Conservation (phyloP, 2,113 vertebrate species). For the Tyrannus savana region DNA sequence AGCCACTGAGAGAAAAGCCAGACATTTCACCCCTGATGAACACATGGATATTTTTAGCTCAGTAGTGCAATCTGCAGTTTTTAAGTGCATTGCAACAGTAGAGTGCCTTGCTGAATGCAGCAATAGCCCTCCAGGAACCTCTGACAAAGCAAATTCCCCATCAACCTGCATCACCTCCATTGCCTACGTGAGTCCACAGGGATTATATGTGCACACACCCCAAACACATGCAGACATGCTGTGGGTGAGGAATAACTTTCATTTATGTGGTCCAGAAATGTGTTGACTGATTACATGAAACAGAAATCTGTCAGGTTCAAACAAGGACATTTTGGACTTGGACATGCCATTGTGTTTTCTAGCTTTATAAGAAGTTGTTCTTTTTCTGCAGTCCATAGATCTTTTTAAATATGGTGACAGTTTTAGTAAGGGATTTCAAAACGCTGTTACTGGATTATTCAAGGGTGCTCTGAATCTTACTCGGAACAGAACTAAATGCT, state of each 20-base stretch:
- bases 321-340: slow-evolving; percentile 31
- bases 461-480: not conserved
- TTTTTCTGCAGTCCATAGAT: slow-evolving; percentile 38
- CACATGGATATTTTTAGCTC: not conserved
- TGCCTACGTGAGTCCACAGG: fast-evolving
- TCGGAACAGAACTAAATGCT: not conserved
- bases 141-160: not conserved
- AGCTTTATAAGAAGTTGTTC: slow-evolving; percentile 49
- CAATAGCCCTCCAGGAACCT: not conserved
- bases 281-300: slow-evolving; percentile 43
- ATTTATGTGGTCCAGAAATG: slow-evolving; percentile 2
- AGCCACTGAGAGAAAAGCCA: not conserved
- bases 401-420: slow-evolving; percentile 51
- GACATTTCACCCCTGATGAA: not conserved
- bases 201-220: fast-evolving
- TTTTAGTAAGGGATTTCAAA: slow-evolving; percentile 46
- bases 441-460: not conserved
- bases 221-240: not conserved
- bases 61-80: not conserved
- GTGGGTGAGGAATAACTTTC: not conserved
- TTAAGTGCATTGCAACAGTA: not conserved
- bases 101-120: not conserved
- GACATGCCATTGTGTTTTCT: slow-evolving; percentile 6
- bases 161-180: not conserved
- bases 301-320: slow-evolving; percentile 21